A percentile compares a stretch with the other conserved stretches of the same genome.
These are phyloP conservation scores for Ceratotherium simum DNA, from an alignment of 2,113 vertebrate species.

Conservation along the genomic window DNA sequence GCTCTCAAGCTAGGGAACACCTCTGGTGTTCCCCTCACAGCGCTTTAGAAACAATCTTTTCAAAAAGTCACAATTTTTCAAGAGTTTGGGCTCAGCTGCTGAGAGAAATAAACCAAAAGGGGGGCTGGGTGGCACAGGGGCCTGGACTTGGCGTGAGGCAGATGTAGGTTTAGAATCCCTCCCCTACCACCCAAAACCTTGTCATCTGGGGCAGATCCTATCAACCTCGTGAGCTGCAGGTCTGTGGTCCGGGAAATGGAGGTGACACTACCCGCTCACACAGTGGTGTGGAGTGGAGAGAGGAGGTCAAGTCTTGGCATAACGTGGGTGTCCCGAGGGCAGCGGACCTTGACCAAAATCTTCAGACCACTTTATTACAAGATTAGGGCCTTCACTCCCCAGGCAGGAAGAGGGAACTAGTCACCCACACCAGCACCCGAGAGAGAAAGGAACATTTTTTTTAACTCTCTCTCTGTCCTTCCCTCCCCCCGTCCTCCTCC, in stretches of 20 bases:
- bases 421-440: background rate
- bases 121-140: no score
- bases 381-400: background rate
- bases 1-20: background rate
- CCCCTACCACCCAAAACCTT: background rate
- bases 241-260: background rate
- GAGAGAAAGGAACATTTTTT: background rate
- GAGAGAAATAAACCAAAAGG: background rate
- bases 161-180: background rate
- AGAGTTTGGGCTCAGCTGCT: background rate
- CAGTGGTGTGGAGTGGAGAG: background rate
- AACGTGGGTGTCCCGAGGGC: background rate
- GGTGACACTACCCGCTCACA: rapidly evolving
- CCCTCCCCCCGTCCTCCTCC: no score
- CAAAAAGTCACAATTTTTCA: background rate
- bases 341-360: background rate
- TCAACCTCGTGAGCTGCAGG: background rate
- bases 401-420: background rate
- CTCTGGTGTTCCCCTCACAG: background rate
- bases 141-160: background rate
- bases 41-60: background rate
- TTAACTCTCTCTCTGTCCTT: background rate
- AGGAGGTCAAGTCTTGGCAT: background rate
- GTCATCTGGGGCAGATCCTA: background rate
- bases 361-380: background rate